A percentile compares a stretch with the other conserved stretches of the same genome.
Evolutionary conservation across 2,113 vertebrate species (phyloP).

Genomic region (Oophaga pumilio): DNA sequence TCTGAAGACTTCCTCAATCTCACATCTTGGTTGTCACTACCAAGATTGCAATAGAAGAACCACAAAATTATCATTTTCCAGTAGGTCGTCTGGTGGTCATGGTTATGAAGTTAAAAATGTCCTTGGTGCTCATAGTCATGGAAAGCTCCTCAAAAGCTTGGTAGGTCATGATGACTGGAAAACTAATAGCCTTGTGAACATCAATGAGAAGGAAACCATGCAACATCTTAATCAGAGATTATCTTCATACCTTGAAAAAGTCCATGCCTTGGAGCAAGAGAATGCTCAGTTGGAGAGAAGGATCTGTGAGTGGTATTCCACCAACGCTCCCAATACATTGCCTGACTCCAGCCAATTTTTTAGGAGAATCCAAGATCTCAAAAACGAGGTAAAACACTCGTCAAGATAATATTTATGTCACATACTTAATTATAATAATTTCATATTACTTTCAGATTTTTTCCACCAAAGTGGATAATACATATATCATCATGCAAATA

Average conservation of each 20-base stretch:
- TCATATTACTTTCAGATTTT: background rate
- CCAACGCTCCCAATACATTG: slow-evolving; percentile 34
- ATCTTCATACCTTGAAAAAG: slow-evolving; percentile 71
- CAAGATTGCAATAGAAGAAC: slow-evolving; percentile 78
- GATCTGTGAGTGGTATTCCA: slow-evolving; percentile 67
- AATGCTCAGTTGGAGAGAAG: slow-evolving; percentile 71
- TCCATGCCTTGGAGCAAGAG: slow-evolving; percentile 64
- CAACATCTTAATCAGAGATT: slow-evolving; percentile 78
- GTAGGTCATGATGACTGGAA: slow-evolving; percentile 4
- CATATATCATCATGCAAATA: slow-evolving; percentile 26
- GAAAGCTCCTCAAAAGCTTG: background rate
- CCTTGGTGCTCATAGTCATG: slow-evolving; percentile 1
- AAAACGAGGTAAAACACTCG: slow-evolving; percentile 10
- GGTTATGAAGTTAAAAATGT: background rate
- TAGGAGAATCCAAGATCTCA: slow-evolving; percentile 69
- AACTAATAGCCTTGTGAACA: slow-evolving; percentile 41
- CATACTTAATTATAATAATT: background rate
- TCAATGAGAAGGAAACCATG: slow-evolving; percentile 73
- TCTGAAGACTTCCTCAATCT: background rate
- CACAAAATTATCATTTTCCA: slow-evolving; percentile 2
- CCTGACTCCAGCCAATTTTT: slow-evolving; percentile 65
- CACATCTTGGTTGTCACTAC: slow-evolving; percentile 56
- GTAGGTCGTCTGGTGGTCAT: background rate
- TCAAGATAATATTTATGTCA: background rate
- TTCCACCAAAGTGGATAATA: background rate